phyloP scores from a whole-genome alignment of 2,113 vertebrate species.

The Gobio gobio region DNA sequence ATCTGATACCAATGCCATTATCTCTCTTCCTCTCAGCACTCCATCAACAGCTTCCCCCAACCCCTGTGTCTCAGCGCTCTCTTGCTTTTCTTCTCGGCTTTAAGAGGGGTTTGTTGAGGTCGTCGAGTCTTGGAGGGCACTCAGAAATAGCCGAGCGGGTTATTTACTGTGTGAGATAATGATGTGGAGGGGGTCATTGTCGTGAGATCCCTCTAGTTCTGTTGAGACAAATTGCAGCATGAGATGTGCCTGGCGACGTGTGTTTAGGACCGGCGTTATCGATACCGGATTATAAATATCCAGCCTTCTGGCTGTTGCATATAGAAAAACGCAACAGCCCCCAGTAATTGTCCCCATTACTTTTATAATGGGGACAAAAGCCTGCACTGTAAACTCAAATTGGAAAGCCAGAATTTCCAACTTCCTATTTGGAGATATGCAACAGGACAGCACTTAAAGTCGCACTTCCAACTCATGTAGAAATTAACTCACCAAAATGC shows the following conservation, averaged over 20 bases:
- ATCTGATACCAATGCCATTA: conserved; percentile 95
- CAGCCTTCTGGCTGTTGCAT: neutral
- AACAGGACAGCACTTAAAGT: neutral
- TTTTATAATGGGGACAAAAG: conserved; percentile 11
- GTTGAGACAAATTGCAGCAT: conserved; percentile 54
- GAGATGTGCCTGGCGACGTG: conserved; percentile 4
- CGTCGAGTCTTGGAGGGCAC: conserved; percentile 55
- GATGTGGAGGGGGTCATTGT: conserved; percentile 50
- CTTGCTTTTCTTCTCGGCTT: conserved; percentile 52
- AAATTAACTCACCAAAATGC: neutral
- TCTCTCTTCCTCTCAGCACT: conserved; percentile 58
- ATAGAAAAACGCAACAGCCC: neutral
- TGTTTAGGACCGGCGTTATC: conserved; percentile 56
- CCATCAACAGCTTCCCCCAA: conserved; percentile 41
- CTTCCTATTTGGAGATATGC: neutral
- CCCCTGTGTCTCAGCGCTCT: conserved; percentile 1
- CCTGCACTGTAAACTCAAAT: neutral
- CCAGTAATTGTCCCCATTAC: too few relatives aligned
- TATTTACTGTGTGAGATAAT: conserved; percentile 55
- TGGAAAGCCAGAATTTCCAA: neutral
- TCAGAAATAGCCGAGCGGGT: conserved; percentile 40
- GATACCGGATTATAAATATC: conserved; percentile 36
- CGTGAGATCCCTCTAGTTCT: conserved; percentile 42
- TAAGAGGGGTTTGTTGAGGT: conserved; percentile 65
- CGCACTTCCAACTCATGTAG: neutral